A percentile compares a stretch with the other conserved stretches of the same genome.
phyloP scores from a whole-genome alignment of 2,797 vertebrate species.

The Potorous gilbertii region DNA sequence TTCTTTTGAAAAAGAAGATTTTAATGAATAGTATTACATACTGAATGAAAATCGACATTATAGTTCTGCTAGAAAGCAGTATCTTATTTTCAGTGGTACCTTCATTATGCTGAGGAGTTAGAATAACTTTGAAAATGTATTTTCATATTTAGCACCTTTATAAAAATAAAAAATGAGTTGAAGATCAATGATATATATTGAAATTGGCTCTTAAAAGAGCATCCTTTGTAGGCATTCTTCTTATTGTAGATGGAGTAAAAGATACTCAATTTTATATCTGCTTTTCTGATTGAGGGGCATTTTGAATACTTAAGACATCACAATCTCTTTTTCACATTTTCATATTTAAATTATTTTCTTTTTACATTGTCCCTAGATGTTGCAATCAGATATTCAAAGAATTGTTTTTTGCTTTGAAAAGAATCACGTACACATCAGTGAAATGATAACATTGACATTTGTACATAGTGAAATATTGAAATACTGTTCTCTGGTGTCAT shows the following conservation, averaged over 20 bases:
- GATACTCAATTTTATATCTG: constrained; percentile 25
- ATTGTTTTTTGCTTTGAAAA: constrained; percentile 42
- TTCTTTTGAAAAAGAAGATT: constrained; percentile 8
- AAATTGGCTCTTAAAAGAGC: constrained; percentile 64
- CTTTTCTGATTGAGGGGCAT: constrained; percentile 44
- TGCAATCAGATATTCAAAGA: background rate
- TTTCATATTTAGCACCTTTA: constrained; percentile 39
- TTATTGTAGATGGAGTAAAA: constrained; percentile 52
- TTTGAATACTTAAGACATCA: constrained; percentile 37
- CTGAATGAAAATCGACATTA: background rate
- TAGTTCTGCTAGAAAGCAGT: background rate
- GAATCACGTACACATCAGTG: background rate
- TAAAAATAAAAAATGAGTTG: background rate
- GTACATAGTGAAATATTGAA: constrained; percentile 35
- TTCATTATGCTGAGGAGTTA: constrained; percentile 42
- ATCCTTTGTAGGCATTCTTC: constrained; percentile 50
- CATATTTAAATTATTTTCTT: constrained; percentile 57
- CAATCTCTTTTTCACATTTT: constrained; percentile 45
- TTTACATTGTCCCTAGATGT: constrained; percentile 10
- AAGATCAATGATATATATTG: constrained; percentile 32
- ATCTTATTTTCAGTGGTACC: constrained; percentile 44
- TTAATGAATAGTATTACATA: background rate
- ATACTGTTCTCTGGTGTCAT: constrained; percentile 34
- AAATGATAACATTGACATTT: constrained; percentile 16
- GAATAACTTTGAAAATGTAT: constrained; percentile 59